Conservation (phyloP, 92 coral and sea anemone species). For the Phenganax stokvisi region DNA sequence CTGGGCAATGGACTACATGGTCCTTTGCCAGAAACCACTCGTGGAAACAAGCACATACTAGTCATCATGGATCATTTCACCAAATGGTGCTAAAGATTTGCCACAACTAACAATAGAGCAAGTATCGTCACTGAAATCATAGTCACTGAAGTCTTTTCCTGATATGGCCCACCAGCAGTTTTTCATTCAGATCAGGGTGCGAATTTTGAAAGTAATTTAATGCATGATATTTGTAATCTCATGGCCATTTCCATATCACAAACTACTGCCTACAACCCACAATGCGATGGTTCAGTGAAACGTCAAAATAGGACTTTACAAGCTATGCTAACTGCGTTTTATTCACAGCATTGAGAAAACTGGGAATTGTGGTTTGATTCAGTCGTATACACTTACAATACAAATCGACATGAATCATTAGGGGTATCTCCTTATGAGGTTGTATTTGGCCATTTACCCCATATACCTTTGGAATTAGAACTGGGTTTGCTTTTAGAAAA, state of each 20-base stretch:
- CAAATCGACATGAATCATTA: too few relatives aligned
- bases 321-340: too few relatives aligned
- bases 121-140: conserved; percentile 28
- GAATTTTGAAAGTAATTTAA: conserved; percentile 34
- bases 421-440: too few relatives aligned
- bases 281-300: too few relatives aligned
- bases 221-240: too few relatives aligned
- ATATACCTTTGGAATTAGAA: conserved; percentile 34
- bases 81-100: conserved; percentile 41
- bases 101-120: conserved; percentile 35
- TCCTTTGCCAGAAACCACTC: too few relatives aligned
- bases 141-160: too few relatives aligned
- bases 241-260: conserved; percentile 43
- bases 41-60: too few relatives aligned
- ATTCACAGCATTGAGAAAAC: conserved; percentile 28
- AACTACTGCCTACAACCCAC: conserved; percentile 44
- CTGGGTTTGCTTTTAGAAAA: background rate
- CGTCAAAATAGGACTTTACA: too few relatives aligned
- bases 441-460: conserved; percentile 30
- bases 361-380: too few relatives aligned
- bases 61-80: too few relatives aligned
- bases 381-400: conserved; percentile 48
- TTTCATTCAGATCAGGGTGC: conserved; percentile 31
- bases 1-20: too few relatives aligned
- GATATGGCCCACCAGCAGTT: conserved; percentile 47